Percentiles rank a stretch among this genome's conserved stretches.
Evolutionary conservation across 2,113 vertebrate genomes (phyloP).

Genomic region (Ellobius talpinus): DNA sequence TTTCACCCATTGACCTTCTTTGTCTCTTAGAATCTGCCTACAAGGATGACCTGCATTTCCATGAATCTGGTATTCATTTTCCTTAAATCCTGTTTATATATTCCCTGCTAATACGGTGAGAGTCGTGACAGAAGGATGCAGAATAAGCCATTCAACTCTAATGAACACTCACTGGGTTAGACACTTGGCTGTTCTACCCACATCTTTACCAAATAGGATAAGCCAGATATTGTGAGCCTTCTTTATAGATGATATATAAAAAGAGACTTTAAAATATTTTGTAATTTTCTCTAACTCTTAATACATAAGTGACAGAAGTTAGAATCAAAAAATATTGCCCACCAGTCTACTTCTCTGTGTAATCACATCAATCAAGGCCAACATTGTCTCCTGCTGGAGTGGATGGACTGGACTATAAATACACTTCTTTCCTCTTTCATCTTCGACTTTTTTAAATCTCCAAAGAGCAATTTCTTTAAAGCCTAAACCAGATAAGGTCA

Average conservation of each 20-base stretch:
- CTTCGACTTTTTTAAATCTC: slow-evolving; percentile 20
- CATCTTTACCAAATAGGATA: slow-evolving; percentile 39
- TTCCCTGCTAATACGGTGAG: background rate
- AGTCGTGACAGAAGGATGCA: background rate
- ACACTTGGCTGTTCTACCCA: background rate
- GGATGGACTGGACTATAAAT: background rate
- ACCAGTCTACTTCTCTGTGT: background rate
- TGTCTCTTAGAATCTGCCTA: background rate
- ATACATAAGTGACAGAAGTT: background rate
- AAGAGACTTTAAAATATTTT: slow-evolving; percentile 38
- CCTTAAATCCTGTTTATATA: background rate
- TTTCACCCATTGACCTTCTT: background rate
- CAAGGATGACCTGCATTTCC: background rate
- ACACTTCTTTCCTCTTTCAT: slow-evolving; percentile 4
- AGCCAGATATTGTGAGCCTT: background rate
- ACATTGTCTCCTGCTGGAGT: background rate
- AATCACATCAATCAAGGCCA: background rate
- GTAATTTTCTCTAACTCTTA: background rate
- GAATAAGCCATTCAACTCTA: background rate
- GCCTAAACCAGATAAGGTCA: background rate
- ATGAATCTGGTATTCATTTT: background rate
- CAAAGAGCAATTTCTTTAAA: slow-evolving; percentile 20
- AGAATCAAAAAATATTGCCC: background rate
- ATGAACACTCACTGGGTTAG: background rate
- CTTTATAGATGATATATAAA: background rate